These are phyloP conservation scores for Paralichthys olivaceus DNA, from an alignment of 2,113 vertebrate genomes.

Conservation along the genomic window DNA sequence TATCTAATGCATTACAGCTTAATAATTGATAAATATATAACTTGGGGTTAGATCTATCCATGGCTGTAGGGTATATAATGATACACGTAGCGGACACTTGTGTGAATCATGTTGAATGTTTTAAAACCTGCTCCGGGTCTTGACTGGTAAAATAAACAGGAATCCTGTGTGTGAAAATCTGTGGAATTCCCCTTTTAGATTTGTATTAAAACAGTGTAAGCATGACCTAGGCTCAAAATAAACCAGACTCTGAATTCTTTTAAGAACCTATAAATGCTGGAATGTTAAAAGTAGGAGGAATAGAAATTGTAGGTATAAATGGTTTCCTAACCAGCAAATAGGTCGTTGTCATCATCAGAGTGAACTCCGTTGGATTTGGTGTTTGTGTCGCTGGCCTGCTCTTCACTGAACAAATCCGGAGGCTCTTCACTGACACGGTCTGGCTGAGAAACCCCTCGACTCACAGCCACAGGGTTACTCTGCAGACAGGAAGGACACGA, in stretches of 20 bases:
- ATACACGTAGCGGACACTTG: background rate
- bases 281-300: background rate
- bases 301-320: background rate
- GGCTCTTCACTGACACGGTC: slow-evolving; percentile 42
- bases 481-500: slow-evolving; percentile 10
- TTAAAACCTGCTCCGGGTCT: background rate
- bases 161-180: too few relatives aligned
- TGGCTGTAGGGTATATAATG: background rate
- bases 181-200: background rate
- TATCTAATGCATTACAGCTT: background rate
- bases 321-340: slow-evolving; percentile 87
- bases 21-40: background rate
- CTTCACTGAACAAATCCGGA: slow-evolving; percentile 75
- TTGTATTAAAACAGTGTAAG: background rate
- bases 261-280: background rate
- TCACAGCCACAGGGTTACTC: slow-evolving; percentile 63
- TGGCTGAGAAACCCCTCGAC: slow-evolving; percentile 63
- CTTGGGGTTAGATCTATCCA: background rate
- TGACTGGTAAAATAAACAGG: too few relatives aligned
- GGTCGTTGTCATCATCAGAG: slow-evolving; percentile 90
- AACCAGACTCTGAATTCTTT: background rate
- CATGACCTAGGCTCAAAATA: background rate
- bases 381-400: slow-evolving; percentile 46
- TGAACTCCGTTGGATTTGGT: slow-evolving; percentile 88
- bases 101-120: background rate